Base-by-base conservation (phyloP, 2,113 vertebrate genomes). In the Scomber scombrus region DNA sequence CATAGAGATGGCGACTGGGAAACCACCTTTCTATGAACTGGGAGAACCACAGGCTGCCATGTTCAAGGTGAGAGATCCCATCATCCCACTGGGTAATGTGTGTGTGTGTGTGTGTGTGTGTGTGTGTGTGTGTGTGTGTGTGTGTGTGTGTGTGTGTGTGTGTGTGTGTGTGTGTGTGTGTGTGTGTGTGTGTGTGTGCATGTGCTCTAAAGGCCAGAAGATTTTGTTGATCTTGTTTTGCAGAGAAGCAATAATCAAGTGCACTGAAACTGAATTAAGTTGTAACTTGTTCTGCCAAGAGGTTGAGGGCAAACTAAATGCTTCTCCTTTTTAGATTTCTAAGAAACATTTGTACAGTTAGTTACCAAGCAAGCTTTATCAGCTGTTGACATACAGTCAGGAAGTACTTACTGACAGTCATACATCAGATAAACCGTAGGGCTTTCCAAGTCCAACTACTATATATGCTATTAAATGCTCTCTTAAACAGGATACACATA, bases 1-100 rank as follows among this genome's bases (percentile, higher is more conserved):
- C 88, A 99, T 99, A 31, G 98, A 99, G 90, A 99, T 99, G 98
- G 98, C 98, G 16, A 99, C 98, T 3, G 97, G 98, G 49, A 99
- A 97, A 75, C 98, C 98, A 5, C 98, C 98, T 0, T 99, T 99
- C 91, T 97, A 99, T 64, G 98, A 99, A 70, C 95, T 99, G 65
- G 98, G 98, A 84, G 98, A 99, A 63, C 98, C 98, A 0, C 98
- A 99, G 85, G 98, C 98, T 46, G 98, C 98, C 14, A 99, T 99
- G 98, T 99, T 99, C 93, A 99, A 99, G 97, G 98, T 99, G 88
- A 93, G 88, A 90, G 4, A 34, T 51, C 10, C 49, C 58, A 16
- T 43, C 55, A 16, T 31, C 26, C 47, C 50, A 2, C 29, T 18
- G 9, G 26, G 14, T 45, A 0, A 51, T 7, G 68, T n/a, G 65